A percentile compares a stretch with the other conserved stretches of the same genome.
Evolutionary conservation across 2,797 vertebrate species (phyloP).

Genomic region (Parambassis ranga): DNA sequence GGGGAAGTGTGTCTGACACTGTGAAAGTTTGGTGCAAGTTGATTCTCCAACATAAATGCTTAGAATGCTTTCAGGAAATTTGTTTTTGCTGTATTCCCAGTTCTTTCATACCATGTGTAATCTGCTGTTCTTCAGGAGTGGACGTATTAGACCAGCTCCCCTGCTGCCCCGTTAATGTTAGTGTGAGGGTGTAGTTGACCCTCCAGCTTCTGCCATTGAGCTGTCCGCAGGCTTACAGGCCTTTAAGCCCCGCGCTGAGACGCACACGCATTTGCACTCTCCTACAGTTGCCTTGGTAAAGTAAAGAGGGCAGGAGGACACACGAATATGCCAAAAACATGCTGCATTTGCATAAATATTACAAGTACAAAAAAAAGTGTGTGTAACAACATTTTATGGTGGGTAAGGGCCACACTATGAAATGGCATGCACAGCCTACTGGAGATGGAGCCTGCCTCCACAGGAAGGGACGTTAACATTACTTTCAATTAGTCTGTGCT

Average conservation of each 20-base stretch:
- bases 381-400: too few species aligned
- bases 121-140: constrained; percentile 47
- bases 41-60: too few species aligned
- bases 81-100: neutral
- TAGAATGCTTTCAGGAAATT: too few species aligned
- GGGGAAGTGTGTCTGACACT: neutral
- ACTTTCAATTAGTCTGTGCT: too few species aligned
- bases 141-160: constrained; percentile 26
- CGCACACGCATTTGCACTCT: constrained; percentile 23
- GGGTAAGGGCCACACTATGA: too few species aligned
- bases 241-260: constrained; percentile 58
- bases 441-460: too few species aligned
- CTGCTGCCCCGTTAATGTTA: constrained; percentile 17
- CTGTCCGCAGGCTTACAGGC: constrained; percentile 63
- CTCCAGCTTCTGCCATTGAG: constrained; percentile 43
- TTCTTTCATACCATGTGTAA: constrained; percentile 50
- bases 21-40: constrained; percentile 8
- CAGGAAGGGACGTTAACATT: too few species aligned
- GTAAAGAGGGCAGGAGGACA: neutral
- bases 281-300: neutral
- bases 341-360: too few species aligned
- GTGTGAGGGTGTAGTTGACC: constrained; percentile 51
- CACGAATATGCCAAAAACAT: neutral
- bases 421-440: too few species aligned
- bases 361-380: too few species aligned